Evolutionary conservation across 1,140 invertebrate genomes (phyloP), one percentile per base, ranked within the genome.

Genomic region (Drosophila tristis): DNA sequence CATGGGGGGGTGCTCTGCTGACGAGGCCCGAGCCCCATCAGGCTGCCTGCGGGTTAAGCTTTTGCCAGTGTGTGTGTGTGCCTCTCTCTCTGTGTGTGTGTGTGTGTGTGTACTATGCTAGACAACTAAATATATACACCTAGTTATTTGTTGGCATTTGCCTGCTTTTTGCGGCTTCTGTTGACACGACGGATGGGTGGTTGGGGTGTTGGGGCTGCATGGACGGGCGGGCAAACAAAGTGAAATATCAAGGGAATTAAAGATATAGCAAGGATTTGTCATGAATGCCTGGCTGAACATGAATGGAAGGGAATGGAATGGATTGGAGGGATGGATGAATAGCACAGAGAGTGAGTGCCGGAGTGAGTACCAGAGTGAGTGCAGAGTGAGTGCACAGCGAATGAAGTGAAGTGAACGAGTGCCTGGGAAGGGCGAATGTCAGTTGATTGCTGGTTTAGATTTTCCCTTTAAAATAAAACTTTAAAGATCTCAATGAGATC

Each of bases 171-270:
- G 74, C 57, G 78, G 74, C 80, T 80, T 86, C 65, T 75, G 81
- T 75, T 73, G 71, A 72, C 59, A 39, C 4, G 43, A 13, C n/a
- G 13, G n/a, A 29, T 35, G 25, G 25, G 16, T 20, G 20, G 20
- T 20, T 20, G 11, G 4, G 31, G n/a, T n/a, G n/a, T n/a, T n/a
- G n/a, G 55, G 1, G 20, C 4, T 16, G 49, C 29, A 29, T 16
- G 26, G 15, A 42, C 29, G 59, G 62, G 4, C 20, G 49, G 16
- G 53, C 68, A 60, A 64, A 87, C 82, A 86, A 82, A 82, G 78
- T 86, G 82, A 86, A 86, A 86, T 86, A 87, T 87, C 84, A 86
- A 81, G 82, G 74, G 78, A 82, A 86, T 87, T 86, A 82, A 82
- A 87, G 84, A 72, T 62, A 82, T 87, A 80, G 78, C 80, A 54